Conservation (phyloP, 2,888 invertebrate species). For the Asteroscopus sphinx region DNA sequence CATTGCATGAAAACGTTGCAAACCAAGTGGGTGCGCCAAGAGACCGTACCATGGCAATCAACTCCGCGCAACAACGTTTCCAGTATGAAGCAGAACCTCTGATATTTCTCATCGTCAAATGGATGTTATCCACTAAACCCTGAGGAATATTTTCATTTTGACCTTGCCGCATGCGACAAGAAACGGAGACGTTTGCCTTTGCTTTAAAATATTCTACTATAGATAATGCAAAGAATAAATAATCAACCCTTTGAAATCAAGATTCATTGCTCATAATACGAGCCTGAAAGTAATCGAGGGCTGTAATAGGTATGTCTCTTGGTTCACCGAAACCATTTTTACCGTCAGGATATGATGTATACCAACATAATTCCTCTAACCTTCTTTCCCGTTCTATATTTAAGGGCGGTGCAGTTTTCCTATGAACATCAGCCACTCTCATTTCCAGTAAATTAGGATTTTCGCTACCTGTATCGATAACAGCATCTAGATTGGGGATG, state of each 20-base stretch:
- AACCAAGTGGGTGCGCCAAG: conserved; percentile 67
- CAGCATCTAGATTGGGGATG: conserved; percentile 12
- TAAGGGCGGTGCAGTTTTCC: conserved; percentile 26
- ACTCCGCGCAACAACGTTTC: conserved; percentile 57
- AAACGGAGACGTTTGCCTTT: conserved; percentile 59
- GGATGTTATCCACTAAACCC: conserved; percentile 55
- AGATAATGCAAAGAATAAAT: conserved; percentile 65
- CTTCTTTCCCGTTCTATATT: conserved; percentile 28
- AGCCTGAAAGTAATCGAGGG: conserved; percentile 54
- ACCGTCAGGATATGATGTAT: conserved; percentile 52
- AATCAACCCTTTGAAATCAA: conserved; percentile 52
- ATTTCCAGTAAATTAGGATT: conserved; percentile 1
- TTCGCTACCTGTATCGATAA: conserved; percentile 1
- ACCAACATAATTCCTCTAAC: conserved; percentile 48
- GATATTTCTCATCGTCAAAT: conserved; percentile 64
- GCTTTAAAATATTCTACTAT: conserved; percentile 58
- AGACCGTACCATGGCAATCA: conserved; percentile 63
- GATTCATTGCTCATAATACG: conserved; percentile 49
- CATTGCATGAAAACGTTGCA: conserved; percentile 59
- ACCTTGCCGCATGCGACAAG: conserved; percentile 53
- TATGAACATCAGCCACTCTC: conserved; percentile 23
- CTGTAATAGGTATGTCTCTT: conserved; percentile 33
- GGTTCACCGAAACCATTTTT: conserved; percentile 55
- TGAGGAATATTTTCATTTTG: conserved; percentile 45
- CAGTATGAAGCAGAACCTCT: conserved; percentile 63